phyloP scores from a whole-genome alignment of 2,113 vertebrate genomes.

The Platysteira castanea region DNA sequence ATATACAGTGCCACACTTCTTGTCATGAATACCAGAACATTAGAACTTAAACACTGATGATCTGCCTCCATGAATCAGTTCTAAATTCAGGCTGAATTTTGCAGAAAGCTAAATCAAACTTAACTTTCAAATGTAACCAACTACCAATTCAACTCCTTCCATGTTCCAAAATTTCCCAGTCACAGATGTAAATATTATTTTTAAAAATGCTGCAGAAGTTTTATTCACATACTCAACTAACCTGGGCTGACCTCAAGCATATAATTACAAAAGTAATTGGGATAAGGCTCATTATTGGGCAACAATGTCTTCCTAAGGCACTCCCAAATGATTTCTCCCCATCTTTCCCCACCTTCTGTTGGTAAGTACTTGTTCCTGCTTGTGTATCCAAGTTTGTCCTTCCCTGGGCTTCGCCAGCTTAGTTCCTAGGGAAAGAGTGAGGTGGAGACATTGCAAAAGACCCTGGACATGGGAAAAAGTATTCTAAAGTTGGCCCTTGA shows the following conservation, averaged over 20 bases:
- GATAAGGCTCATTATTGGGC: not conserved
- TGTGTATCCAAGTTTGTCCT: not conserved
- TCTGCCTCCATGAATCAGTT: not conserved
- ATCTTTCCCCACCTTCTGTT: not conserved
- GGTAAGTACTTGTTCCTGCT: not conserved
- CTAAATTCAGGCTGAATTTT: not conserved
- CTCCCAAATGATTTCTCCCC: not conserved
- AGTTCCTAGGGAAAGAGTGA: not conserved
- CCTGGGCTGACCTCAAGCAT: not conserved
- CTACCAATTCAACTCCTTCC: not conserved
- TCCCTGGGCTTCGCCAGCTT: not conserved
- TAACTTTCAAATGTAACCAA: not conserved
- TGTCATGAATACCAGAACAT: not conserved
- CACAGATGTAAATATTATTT: not conserved
- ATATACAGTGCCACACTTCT: accelerated
- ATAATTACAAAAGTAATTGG: not conserved
- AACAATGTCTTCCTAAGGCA: not conserved
- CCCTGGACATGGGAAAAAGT: not conserved
- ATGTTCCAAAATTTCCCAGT: not conserved
- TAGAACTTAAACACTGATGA: not conserved
- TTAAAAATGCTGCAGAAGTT: not conserved
- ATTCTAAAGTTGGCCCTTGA: not conserved
- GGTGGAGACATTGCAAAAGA: not conserved
- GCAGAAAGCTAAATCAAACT: not conserved
- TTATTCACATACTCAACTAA: not conserved